Conservation (phyloP, 1,140 invertebrate genomes). For the Globodera ellingtonae region DNA sequence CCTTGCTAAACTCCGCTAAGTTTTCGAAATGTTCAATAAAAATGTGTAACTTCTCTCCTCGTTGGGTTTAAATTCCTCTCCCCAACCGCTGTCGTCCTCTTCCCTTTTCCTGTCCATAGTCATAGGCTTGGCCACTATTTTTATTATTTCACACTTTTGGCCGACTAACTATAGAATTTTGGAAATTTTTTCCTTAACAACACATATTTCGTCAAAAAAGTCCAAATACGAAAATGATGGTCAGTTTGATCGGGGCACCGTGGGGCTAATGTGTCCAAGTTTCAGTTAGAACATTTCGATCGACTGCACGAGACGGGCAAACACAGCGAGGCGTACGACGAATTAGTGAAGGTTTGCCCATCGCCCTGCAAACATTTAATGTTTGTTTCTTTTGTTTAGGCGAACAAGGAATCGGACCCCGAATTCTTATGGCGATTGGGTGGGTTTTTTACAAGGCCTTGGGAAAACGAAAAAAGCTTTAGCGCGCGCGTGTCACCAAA, state of each 20-base stretch:
- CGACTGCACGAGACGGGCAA: constrained; percentile 23
- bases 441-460: background rate
- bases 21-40: too few relatives aligned
- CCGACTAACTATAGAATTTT: too few relatives aligned
- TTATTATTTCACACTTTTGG: too few relatives aligned
- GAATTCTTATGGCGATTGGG: constrained; percentile 13
- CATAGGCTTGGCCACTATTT: too few relatives aligned
- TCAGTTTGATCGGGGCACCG: background rate
- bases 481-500: constrained; percentile 38
- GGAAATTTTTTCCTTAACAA: background rate
- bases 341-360: constrained; percentile 6
- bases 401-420: constrained; percentile 4
- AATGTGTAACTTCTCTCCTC: too few relatives aligned
- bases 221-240: constrained; percentile 13
- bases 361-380: background rate
- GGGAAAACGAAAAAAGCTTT: background rate
- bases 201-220: background rate
- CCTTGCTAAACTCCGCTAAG: too few relatives aligned
- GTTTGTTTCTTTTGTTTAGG: background rate
- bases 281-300: constrained; percentile 21
- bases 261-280: background rate
- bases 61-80: too few relatives aligned
- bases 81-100: too few relatives aligned
- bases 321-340: constrained; percentile 19
- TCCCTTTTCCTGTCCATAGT: too few relatives aligned